Percentiles rank a stretch among this genome's conserved stretches.
phyloP scores from a whole-genome alignment of 1,140 invertebrate species.

The Cotesia glomerata region DNA sequence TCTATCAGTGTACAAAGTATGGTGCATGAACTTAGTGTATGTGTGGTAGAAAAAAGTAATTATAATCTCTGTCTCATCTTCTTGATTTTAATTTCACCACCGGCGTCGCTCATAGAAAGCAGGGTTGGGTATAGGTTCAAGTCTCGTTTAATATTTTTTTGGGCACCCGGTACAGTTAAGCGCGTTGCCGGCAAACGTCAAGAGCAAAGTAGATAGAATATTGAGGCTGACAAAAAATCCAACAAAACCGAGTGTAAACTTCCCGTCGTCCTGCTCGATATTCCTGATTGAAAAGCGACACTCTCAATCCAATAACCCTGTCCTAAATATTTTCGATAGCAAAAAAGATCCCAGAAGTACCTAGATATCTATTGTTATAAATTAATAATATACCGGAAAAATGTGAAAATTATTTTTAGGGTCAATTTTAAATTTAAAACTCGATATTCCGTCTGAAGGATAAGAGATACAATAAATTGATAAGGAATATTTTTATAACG shows the following conservation, averaged over 20 bases:
- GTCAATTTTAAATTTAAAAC: no score
- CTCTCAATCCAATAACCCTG: slow-evolving; percentile 18
- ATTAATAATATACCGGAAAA: no score
- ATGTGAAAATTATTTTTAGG: no score
- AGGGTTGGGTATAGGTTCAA: no score
- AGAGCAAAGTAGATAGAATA: neutral
- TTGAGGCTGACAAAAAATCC: neutral
- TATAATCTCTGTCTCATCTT: neutral
- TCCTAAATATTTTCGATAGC: slow-evolving; percentile 15
- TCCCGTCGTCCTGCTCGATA: neutral
- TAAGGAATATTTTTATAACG: no score
- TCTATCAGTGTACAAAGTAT: no score
- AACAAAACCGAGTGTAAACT: slow-evolving; percentile 20
- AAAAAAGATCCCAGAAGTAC: no score
- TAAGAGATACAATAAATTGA: no score
- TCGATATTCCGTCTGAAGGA: no score
- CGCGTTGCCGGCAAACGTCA: neutral
- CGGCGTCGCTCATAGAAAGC: neutral
- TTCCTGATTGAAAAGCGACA: slow-evolving; percentile 11
- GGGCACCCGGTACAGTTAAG: neutral
- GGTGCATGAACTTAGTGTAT: no score
- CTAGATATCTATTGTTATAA: no score
- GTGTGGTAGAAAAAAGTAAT: neutral
- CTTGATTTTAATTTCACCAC: neutral
- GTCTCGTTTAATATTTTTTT: slow-evolving; percentile 6